Base-by-base conservation (phyloP, 2,888 invertebrate genomes). In the Lamellibrachia columna region DNA sequence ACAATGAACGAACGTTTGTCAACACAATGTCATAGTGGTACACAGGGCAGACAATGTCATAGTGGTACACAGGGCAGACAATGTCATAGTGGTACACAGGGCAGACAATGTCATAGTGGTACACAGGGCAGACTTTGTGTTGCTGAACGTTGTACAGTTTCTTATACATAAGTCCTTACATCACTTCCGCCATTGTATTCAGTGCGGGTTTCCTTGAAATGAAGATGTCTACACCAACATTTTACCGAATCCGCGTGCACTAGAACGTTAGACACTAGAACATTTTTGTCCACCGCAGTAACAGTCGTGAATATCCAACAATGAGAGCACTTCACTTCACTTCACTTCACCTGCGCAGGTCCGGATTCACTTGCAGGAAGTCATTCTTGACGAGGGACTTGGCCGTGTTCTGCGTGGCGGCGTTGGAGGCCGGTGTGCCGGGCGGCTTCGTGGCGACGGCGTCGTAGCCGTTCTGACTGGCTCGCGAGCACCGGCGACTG, bases 291-390 rank as follows among this genome's bases (percentile, higher is more conserved):
- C 15, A 75, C 75, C 15, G 75, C 75, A 75, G 75, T 75, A 22
- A 4, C 40, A 75, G 75, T 75, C 75, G 75, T 11, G 15, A 22
- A 3, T 75, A 75, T 22, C 75, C 15, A 75, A 75, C 75, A 75
- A 11, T 6, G 22, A 11, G 75, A 15, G 75, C 75, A 75, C 75
- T 22, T 40, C 40, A 40, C 40, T 40, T 40, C 40, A 40, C 40
- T 40, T 40, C 40, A 40, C 40, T 40, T 75, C 75, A 75, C 75
- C 75, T 75, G 75, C 75, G 75, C 22, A 75, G 22, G 75, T 75
- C 75, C 11, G 75, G 75, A 15, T 75, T 75, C 75, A 75, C 75
- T 75, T 75, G 75, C 75, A 75, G 75, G 75, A 75, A 75, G 75
- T 75, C 75, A 22, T 75, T 75, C n/a, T 75, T 75, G 75, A 75